Evolutionary conservation across 2,888 invertebrate genomes (phyloP).

Genomic region (Mesochorus sp.): DNA sequence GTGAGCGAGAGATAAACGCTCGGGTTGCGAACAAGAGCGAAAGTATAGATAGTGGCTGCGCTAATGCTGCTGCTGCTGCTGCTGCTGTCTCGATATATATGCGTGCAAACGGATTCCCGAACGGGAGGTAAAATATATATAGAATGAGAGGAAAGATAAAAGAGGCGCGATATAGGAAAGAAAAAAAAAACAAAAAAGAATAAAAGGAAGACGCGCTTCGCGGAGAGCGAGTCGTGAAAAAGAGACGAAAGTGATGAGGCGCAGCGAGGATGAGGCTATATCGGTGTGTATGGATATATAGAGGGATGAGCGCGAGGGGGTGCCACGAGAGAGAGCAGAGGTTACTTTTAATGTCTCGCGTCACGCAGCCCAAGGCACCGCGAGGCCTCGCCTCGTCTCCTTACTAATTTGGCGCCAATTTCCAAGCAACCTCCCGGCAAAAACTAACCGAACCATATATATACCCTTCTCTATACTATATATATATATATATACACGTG

Average conservation of each 20-base stretch:
- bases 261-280: conserved; percentile 41
- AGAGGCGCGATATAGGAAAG: conserved; percentile 53
- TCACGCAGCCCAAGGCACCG: conserved; percentile 78
- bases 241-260: conserved; percentile 62
- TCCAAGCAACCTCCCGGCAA: conserved; percentile 81
- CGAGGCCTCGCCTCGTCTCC: conserved; percentile 73
- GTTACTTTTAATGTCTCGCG: conserved; percentile 82
- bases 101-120: conserved; percentile 28
- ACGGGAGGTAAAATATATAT: conserved; percentile 7
- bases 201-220: too few relatives aligned
- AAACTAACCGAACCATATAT: conserved; percentile 82
- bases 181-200: conserved; percentile 28
- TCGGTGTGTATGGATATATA: conserved; percentile 20
- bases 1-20: conserved; percentile 5
- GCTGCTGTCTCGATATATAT: conserved; percentile 39
- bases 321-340: conserved; percentile 74
- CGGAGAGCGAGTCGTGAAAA: too few relatives aligned
- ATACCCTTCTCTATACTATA: conserved; percentile 70
- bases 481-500: neutral
- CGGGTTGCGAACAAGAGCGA: conserved; percentile 38
- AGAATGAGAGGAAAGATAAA: conserved; percentile 21
- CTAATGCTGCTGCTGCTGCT: too few relatives aligned
- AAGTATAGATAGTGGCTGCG: conserved; percentile 50
- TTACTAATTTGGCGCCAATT: conserved; percentile 83
- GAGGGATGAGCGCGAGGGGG: conserved; percentile 59